Evolutionary conservation across 2,888 invertebrate genomes (phyloP).

Genomic region (Pterobdella sp.): DNA sequence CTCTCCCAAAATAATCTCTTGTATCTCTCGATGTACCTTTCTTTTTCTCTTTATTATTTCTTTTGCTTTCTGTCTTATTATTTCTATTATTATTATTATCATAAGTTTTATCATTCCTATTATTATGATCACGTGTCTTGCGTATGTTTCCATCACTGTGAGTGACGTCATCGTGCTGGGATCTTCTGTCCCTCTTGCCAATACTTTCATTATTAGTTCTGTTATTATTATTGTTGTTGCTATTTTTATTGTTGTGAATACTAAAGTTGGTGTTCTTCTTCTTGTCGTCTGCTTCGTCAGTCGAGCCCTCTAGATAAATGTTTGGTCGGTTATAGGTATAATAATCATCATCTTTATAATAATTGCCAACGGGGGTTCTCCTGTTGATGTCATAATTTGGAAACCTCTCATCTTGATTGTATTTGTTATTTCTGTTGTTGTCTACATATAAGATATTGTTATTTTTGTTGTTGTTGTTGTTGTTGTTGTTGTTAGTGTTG

Average conservation of each 20-base stretch:
- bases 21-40: neutral
- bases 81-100: neutral
- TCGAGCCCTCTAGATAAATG: neutral
- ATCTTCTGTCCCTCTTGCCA: too few species aligned
- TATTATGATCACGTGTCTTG: too few species aligned
- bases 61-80: neutral
- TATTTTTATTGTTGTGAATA: neutral
- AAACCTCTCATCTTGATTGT: too few species aligned
- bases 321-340: neutral
- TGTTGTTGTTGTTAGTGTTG: neutral
- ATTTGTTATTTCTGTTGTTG: neutral
- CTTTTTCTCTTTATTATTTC: neutral
- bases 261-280: neutral
- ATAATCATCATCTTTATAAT: neutral
- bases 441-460: neutral
- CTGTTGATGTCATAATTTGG: too few species aligned
- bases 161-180: too few species aligned
- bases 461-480: slow-evolving; percentile 11
- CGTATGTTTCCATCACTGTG: too few species aligned
- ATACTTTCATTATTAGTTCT: too few species aligned
- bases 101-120: neutral
- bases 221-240: neutral
- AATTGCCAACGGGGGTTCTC: too few species aligned
- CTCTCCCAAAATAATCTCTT: neutral
- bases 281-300: neutral